Evolutionary conservation across 2,113 vertebrate genomes (phyloP), one percentile per base, ranked within the genome.

Genomic region (Oncorhynchus clarkii): DNA sequence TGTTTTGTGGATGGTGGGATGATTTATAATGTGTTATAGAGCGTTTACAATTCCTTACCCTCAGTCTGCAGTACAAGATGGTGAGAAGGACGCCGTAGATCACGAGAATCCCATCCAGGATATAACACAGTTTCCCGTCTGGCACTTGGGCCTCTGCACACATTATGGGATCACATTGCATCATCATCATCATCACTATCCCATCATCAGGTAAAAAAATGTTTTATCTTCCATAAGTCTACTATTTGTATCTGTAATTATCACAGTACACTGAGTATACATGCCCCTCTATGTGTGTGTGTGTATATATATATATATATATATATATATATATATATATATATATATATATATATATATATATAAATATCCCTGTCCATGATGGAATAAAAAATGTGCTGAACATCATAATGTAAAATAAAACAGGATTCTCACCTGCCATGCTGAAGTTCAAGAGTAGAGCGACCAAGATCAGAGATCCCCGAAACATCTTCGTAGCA

Each of bases 31-130:
- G 67, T 31, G 29, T 18, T 68, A 12, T 62, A 31, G 29, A 48
- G 59, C 18, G 71, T 68, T 20, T 29, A 22, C 60, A 59, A 49
- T 3, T n/a, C 57, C 85, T 80, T 67, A 97, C 96, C 94, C 93
- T 95, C 64, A 97, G 91, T 69, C 93, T 91, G 85, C 94, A 96
- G 88, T 96, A 97, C 4, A 97, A 88, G 24, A 92, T 51, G 0
- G 96, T 97, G 71, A 97, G 91, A 54, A 96, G 4, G 5, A 96
- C 75, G 26, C 95, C 95, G 1, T 97, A 97, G 4, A 95, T 0
- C 72, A 96, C 91, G n/a, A 97, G 93, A 77, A 97, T 79, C 5
- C 88, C 95, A 0, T 97, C 96, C 78, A 97, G 89, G 34, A 97
- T 76, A 14, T 94, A 97, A 85, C 96, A 97, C 1, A 94, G 3